Base-by-base conservation (phyloP, 2,888 invertebrate species). In the Dinocampus coccinellae region DNA sequence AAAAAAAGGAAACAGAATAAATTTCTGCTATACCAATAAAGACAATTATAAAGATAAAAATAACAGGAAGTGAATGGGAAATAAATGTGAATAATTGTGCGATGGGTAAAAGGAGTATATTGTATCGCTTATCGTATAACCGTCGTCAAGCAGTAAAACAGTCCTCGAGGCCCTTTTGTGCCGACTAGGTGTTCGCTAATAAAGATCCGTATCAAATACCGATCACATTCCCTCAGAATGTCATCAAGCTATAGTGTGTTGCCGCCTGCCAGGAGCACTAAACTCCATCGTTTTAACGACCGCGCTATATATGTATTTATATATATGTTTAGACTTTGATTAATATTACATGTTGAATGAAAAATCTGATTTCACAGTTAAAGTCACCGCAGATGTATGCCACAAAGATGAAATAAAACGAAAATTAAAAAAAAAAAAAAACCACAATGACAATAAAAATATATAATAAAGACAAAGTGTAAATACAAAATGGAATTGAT, bases 201-300 rank as follows among this genome's bases (percentile, higher is more conserved):
- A 75, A 77, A 77, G 75, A 77, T 77, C 66, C 61, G 72, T 77
- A 77, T 77, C 77, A 72, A 72, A 77, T 75, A 73, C 77, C 77
- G 75, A 72, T 73, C 74, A 74, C 73, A 75, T 75, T 73, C 72
- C 73, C 75, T 70, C 53, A 70, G 73, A 75, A 75, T 73, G 67
- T 75, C 74, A 72, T 77, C 73, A 73, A 72, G 73, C 29, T 7
- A 29, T n/a, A n/a, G n/a, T n/a, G n/a, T 72, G 57, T 70, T 53
- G 52, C 69, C 61, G 20, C 71, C 71, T 66, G 42, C 64, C 47
- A 39, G 62, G 52, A 55, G 24, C 62, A 24, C 24, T 61, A 52
- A n/a, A 62, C 34, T 24, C 33, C 55, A 16, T 20, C 33, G 60
- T 34, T 52, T 63, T 69, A 63, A 69, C 55, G 55, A 55, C 63